Conservation (phyloP, 2,797 vertebrate species). For the Periophthalmus magnuspinnatus region DNA sequence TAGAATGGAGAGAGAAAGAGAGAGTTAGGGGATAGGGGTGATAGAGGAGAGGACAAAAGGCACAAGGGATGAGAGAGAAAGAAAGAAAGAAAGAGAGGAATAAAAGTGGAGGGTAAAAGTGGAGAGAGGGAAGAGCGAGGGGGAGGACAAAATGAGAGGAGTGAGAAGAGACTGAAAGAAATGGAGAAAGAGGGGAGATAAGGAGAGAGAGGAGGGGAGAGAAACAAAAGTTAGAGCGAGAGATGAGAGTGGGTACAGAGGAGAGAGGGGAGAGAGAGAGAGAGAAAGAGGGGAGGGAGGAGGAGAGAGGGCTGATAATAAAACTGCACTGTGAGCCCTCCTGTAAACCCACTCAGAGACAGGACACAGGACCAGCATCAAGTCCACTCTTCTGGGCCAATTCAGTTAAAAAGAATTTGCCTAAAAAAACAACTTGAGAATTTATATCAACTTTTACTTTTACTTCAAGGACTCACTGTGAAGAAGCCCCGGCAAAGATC, state of each 20-base stretch:
- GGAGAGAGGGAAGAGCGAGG: no score
- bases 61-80: no score
- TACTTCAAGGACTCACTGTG: conserved; percentile 30
- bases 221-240: conserved; percentile 22
- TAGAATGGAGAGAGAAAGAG: no score
- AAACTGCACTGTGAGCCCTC: conserved; percentile 74
- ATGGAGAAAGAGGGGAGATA: conserved; percentile 33
- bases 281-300: conserved; percentile 33
- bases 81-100: no score
- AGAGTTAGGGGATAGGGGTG: no score
- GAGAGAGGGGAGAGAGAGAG: conserved; percentile 14
- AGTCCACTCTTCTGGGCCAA: conserved; percentile 44
- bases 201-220: no score
- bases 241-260: conserved; percentile 13
- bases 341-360: conserved; percentile 72
- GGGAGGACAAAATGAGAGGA: conserved; percentile 38
- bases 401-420: background rate
- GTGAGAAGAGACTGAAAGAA: conserved; percentile 51
- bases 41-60: no score
- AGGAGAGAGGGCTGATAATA: conserved; percentile 73
- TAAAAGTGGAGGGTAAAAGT: no score
- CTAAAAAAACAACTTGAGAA: background rate
- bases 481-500: conserved; percentile 44
- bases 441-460: background rate
- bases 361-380: conserved; percentile 37